Evolutionary conservation across 2,113 vertebrate species (phyloP).

Genomic region (Mus pahari): DNA sequence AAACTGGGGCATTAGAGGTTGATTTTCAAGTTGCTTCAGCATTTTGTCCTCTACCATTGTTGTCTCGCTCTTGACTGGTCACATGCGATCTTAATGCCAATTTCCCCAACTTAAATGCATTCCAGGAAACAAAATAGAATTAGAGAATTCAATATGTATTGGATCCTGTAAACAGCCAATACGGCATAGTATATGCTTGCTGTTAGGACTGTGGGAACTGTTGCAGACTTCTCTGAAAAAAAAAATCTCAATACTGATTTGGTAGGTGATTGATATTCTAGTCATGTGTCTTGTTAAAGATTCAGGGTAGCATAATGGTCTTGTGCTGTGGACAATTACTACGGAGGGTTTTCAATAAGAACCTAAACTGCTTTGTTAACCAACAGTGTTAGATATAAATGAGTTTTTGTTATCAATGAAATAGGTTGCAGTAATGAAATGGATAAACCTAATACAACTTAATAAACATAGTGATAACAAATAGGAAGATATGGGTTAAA

Average conservation of each 20-base stretch:
- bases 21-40: conserved; percentile 57
- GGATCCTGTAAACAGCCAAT: conserved; percentile 37
- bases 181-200: conserved; percentile 46
- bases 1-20: conserved; percentile 37
- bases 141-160: conserved; percentile 28
- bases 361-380: not conserved
- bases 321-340: conserved; percentile 33
- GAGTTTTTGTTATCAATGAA: not conserved
- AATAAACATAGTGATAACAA: not conserved
- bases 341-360: not conserved
- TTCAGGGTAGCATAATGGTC: not conserved
- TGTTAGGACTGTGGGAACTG: not conserved
- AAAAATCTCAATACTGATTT: conserved; percentile 29
- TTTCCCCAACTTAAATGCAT: conserved; percentile 34
- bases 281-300: conserved; percentile 11
- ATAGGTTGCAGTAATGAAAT: not conserved
- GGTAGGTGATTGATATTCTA: conserved; percentile 18
- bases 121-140: conserved; percentile 57
- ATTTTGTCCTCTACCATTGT: conserved; percentile 44
- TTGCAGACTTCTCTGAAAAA: conserved; percentile 14
- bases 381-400: conserved; percentile 25
- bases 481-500: conserved; percentile 13
- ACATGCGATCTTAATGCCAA: conserved; percentile 18
- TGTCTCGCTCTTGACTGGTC: conserved; percentile 48
- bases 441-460: conserved; percentile 3